Evolutionary conservation across 2,888 invertebrate genomes (phyloP).

Genomic region (Eristalinus sepulchralis): DNA sequence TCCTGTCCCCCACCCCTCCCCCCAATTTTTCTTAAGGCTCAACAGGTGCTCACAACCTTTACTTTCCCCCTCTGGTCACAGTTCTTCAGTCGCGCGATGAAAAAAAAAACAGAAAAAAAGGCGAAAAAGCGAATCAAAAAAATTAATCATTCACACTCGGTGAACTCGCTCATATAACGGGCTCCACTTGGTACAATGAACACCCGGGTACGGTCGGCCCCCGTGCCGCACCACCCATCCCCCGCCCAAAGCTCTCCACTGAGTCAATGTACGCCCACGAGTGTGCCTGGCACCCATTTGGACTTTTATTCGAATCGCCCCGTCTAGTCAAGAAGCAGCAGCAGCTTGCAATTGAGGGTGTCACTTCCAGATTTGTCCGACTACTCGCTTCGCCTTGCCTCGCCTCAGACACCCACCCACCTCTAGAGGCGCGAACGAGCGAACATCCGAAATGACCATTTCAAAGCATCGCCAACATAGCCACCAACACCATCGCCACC

Average conservation of each 20-base stretch:
- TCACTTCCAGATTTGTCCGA: constrained; percentile 17
- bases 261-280: constrained; percentile 60
- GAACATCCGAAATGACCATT: neutral
- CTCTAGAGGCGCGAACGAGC: neutral
- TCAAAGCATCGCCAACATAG: neutral
- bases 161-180: constrained; percentile 20
- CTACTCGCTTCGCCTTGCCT: neutral
- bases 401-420: neutral
- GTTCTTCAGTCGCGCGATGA: neutral
- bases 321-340: constrained; percentile 21
- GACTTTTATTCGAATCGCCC: constrained; percentile 56
- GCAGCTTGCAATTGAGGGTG: constrained; percentile 60
- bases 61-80: neutral
- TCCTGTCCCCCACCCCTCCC: neutral
- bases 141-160: constrained; percentile 8
- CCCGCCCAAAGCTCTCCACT: neutral
- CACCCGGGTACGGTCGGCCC: constrained; percentile 55
- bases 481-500: too few relatives aligned
- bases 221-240: neutral
- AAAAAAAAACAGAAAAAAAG: neutral
- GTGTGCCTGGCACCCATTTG: constrained; percentile 67
- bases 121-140: neutral
- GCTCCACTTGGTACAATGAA: constrained; percentile 58
- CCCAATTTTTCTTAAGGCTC: too few relatives aligned
- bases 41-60: neutral